phyloP scores from a whole-genome alignment of 2,113 vertebrate genomes.

The Psettodes erumei region DNA sequence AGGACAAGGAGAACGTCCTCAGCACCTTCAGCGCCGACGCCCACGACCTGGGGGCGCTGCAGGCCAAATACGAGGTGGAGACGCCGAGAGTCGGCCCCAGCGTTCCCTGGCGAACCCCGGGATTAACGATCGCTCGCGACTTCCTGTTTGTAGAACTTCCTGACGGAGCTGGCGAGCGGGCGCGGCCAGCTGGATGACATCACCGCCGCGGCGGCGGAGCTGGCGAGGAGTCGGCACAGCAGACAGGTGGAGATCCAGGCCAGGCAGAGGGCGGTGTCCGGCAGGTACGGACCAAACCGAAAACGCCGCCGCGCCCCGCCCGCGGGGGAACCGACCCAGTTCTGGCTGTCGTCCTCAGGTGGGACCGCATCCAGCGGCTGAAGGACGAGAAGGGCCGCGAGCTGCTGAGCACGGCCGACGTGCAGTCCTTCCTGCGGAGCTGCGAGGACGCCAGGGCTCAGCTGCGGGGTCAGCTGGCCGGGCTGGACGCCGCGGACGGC shows the following conservation, averaged over 20 bases:
- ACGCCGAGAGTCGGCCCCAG: no score
- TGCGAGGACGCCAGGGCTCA: slow-evolving; percentile 81
- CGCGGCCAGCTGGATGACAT: slow-evolving; percentile 85
- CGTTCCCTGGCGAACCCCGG: not conserved
- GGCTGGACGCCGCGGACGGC: slow-evolving; percentile 74
- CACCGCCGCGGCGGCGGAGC: slow-evolving; percentile 78
- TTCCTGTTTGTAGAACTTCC: slow-evolving; percentile 82
- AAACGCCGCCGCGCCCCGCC: no score
- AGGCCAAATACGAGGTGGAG: slow-evolving; percentile 89
- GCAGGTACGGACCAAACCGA: slow-evolving; percentile 81
- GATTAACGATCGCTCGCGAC: no score
- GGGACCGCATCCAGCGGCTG: slow-evolving; percentile 85
- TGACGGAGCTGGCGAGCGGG: slow-evolving; percentile 86
- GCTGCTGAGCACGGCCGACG: slow-evolving; percentile 83
- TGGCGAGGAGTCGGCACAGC: slow-evolving; percentile 81
- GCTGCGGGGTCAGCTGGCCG: slow-evolving; percentile 80
- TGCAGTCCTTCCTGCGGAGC: slow-evolving; percentile 84
- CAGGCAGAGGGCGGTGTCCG: slow-evolving; percentile 74
- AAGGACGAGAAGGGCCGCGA: slow-evolving; percentile 87
- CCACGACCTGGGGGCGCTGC: slow-evolving; percentile 81
- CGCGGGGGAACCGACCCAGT: not conserved
- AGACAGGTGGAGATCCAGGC: slow-evolving; percentile 79
- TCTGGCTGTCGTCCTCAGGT: slow-evolving; percentile 74
- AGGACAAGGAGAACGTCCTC: slow-evolving; percentile 87
- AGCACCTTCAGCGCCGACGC: slow-evolving; percentile 80